These are phyloP conservation scores for Nephrotoma guestfalica DNA, from an alignment of 2,888 invertebrate species.

Conservation along the genomic window DNA sequence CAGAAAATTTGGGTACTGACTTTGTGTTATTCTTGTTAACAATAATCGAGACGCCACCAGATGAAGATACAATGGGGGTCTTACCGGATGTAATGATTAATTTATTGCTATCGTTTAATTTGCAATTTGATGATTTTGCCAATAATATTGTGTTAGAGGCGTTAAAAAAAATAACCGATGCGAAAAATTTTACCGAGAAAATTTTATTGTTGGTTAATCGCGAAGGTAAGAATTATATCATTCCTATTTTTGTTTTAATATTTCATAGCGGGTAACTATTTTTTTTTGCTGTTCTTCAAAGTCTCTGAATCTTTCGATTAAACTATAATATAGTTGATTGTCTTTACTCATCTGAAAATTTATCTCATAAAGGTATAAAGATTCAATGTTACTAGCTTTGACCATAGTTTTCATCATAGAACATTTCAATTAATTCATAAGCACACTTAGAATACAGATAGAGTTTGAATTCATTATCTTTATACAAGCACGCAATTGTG, in stretches of 20 bases:
- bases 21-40: conserved; percentile 71
- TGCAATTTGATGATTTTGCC: conserved; percentile 56
- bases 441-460: too few relatives aligned
- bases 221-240: conserved; percentile 48
- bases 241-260: neutral
- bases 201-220: conserved; percentile 73
- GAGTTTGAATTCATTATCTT: too few relatives aligned
- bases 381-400: too few relatives aligned
- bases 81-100: conserved; percentile 75
- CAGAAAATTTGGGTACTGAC: conserved; percentile 71
- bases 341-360: neutral
- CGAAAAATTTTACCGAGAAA: conserved; percentile 85
- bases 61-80: conserved; percentile 68
- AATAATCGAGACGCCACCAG: conserved; percentile 65
- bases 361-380: too few relatives aligned
- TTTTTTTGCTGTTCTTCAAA: neutral
- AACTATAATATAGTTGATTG: neutral
- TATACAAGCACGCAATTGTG: too few relatives aligned
- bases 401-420: too few relatives aligned
- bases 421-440: too few relatives aligned
- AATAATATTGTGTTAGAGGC: conserved; percentile 61
- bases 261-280: neutral
- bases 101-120: conserved; percentile 73
- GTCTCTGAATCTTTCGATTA: neutral
- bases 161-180: conserved; percentile 49